Percentiles rank a stretch among this genome's conserved stretches.
phyloP scores from a whole-genome alignment of 1,140 invertebrate genomes.

The Brachionus calyciflorus region DNA sequence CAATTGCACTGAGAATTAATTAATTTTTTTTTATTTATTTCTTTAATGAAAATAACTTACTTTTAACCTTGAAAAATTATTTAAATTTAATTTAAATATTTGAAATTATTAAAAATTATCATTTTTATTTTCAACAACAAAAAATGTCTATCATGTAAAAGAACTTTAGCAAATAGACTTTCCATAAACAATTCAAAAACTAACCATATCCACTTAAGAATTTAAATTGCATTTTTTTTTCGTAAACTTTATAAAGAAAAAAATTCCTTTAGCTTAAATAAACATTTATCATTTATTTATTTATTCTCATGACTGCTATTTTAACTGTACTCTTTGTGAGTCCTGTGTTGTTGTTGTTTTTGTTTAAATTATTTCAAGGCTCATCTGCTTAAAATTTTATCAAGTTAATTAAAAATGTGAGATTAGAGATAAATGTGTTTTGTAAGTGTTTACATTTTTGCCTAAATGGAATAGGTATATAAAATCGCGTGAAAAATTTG shows the following conservation, averaged over 20 bases:
- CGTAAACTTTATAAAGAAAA: no score
- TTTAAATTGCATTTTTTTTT: slow-evolving; percentile 20
- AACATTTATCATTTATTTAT: slow-evolving; percentile 8
- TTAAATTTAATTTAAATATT: slow-evolving; percentile 32
- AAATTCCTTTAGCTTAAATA: slow-evolving; percentile 3
- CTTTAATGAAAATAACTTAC: neutral
- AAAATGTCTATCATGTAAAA: no score
- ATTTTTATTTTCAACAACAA: neutral
- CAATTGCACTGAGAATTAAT: no score
- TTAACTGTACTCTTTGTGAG: neutral
- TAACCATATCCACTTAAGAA: slow-evolving; percentile 38
- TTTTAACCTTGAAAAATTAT: neutral
- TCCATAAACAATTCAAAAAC: no score
- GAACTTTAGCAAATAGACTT: slow-evolving; percentile 8
- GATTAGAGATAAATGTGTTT: no score
- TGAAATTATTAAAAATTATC: neutral
- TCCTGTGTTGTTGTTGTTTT: neutral
- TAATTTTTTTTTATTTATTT: no score
- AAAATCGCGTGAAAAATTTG: no score
- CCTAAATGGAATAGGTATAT: no score
- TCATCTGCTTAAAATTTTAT: neutral
- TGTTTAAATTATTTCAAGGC: neutral
- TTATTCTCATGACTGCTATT: slow-evolving; percentile 7
- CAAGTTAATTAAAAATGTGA: no score
- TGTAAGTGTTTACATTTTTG: no score